Evolutionary conservation across 1,140 invertebrate genomes (phyloP), one percentile per base, ranked within the genome.

Genomic region (Leptestheria dahalacensis): DNA sequence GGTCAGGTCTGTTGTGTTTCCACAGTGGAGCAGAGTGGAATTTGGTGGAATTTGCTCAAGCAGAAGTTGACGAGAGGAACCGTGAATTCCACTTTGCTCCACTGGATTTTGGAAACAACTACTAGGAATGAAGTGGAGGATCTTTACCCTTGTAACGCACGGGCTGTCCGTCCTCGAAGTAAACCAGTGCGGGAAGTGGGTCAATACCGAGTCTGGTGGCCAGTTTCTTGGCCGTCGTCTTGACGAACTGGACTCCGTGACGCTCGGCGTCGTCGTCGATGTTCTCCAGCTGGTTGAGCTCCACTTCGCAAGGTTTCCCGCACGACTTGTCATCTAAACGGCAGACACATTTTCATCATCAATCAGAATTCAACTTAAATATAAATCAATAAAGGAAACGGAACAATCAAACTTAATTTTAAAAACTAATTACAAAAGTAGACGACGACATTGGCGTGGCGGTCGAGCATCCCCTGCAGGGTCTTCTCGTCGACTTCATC

Each of bases 141-240:
- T n/a, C n/a, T 82, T 86, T 80, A 93, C 90, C 91, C 75, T 91
- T 86, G 73, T 89, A 94, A 83, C 92, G 89, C 68, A 91, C 91
- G 61, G 90, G 91, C 64, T 91, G 86, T 62, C 88, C 87, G 51
- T 88, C 91, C 75, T 92, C 89, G 70, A 91, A 93, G 72, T 91
- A 92, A 59, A 92, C 87, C 58, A 93, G 74, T 54, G 87, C 86
- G 59, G 89, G 88, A 67, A 93, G 89, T 67, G 87, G 86, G 70
- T 88, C 90, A 66, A 95, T 88, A 56, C 89, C 88, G 66, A 92
- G 84, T 24, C 74, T 69, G 74, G 91, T 87, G 3, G 91, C 90
- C 50, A 91, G 71, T 71, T 88, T 87, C 21, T 85, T 79, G 73
- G 94, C 90, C 68, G 87, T 91, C 1, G 88, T 91, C 69, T 94